These are phyloP conservation scores for Pseudonaja textilis DNA, from an alignment of 2,113 vertebrate species.

Conservation along the genomic window DNA sequence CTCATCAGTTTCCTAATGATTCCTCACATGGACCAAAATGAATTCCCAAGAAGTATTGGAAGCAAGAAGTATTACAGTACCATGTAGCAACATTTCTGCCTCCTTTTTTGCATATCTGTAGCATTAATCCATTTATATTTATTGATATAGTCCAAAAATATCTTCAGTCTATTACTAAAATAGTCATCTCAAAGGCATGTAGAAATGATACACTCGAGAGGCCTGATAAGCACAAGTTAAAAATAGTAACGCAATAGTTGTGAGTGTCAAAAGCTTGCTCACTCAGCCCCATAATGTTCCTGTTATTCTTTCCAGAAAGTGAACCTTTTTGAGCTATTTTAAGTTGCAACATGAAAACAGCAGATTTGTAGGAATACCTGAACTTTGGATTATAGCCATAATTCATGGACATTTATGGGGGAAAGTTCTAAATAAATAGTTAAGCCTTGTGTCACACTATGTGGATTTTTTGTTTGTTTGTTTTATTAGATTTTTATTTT, in stretches of 20 bases:
- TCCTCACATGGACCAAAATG: not conserved
- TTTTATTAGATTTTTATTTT: no score
- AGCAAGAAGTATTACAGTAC: not conserved
- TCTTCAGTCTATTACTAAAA: slow-evolving; percentile 43
- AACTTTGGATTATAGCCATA: slow-evolving; percentile 25
- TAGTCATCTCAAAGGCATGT: slow-evolving; percentile 51
- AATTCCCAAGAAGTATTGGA: not conserved
- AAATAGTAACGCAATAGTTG: slow-evolving; percentile 46
- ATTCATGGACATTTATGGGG: not conserved
- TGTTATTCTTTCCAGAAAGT: slow-evolving; percentile 34
- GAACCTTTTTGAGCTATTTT: slow-evolving; percentile 39
- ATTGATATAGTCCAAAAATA: not conserved
- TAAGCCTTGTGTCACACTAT: not conserved
- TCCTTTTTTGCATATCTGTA: not conserved
- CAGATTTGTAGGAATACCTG: slow-evolving; percentile 40
- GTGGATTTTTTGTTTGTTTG: not conserved
- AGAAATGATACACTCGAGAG: slow-evolving; percentile 45
- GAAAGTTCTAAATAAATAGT: not conserved
- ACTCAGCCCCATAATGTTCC: slow-evolving; percentile 12
- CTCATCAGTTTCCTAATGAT: not conserved
- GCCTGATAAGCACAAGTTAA: slow-evolving; percentile 49
- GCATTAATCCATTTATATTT: not conserved
- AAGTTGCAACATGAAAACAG: slow-evolving; percentile 35
- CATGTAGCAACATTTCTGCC: not conserved
- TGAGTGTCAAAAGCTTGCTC: not conserved